These are phyloP conservation scores for Scaptomyza flava DNA, from an alignment of 2,888 invertebrate species.

Conservation along the genomic window DNA sequence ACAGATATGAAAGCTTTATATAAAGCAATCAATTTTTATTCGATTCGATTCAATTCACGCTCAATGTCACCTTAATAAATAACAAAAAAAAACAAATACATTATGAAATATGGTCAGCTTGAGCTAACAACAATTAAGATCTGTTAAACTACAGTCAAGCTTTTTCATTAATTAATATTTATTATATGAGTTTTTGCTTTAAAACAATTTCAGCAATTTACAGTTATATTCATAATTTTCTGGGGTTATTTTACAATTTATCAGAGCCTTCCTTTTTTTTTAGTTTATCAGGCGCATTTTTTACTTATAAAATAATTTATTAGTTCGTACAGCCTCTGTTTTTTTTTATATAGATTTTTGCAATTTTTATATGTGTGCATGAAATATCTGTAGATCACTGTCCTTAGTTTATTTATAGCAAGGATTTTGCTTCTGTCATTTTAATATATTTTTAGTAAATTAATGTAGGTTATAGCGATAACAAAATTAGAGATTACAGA, in stretches of 20 bases:
- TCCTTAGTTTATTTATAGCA: not conserved
- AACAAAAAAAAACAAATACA: not conserved
- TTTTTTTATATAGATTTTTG: too few relatives aligned
- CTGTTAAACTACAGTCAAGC: not conserved
- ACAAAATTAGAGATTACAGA: conserved; percentile 23
- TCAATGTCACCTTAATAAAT: conserved; percentile 64
- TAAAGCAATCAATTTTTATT: conserved; percentile 44
- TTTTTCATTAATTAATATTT: not conserved
- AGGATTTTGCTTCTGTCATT: not conserved
- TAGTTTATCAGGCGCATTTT: not conserved
- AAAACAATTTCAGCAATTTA: too few relatives aligned
- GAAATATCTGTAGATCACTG: not conserved
- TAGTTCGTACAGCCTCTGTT: too few relatives aligned
- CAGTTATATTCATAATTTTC: not conserved
- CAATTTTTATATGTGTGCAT: not conserved
- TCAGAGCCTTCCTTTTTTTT: not conserved
- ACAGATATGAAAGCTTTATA: conserved; percentile 43
- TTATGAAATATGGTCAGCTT: conserved; percentile 6
- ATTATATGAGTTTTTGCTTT: not conserved
- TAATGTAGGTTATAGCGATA: conserved; percentile 26
- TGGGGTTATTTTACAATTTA: not conserved
- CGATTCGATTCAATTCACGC: conserved; percentile 43
- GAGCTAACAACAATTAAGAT: not conserved
- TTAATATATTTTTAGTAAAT: conserved; percentile 41
- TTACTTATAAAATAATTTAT: too few relatives aligned